Evolutionary conservation across 2,113 vertebrate species (phyloP), one percentile per base, ranked within the genome.

Genomic region (Sorex fumeus): DNA sequence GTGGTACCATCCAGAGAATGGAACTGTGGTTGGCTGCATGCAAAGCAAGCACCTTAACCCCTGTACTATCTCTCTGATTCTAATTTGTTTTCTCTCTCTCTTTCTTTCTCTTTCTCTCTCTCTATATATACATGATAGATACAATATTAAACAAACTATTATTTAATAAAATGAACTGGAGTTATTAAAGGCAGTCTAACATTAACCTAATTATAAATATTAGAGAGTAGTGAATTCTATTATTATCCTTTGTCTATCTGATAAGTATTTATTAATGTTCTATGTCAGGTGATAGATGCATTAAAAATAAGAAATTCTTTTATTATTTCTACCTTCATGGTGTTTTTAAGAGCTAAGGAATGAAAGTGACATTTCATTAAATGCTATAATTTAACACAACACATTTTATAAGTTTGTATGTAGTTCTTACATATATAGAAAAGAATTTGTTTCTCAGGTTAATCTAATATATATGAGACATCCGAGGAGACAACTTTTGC

Each of bases 341-440:
- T 67, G 21, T 23, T 81, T 69, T 89, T 36, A 86, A 60, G 76
- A 88, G 8, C 0, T 88, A 76, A 91, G 74, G 76, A 64, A 90
- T 64, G 6, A 50, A 70, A 86, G 3, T 78, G 18, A 50, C 16
- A 13, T 67, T 79, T 91, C 19, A 30, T 28, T 6, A 50, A 18
- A 23, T 50, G 27, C 8, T 75, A 13, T 70, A 84, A 75, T 34
- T 88, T 76, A 43, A 36, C 5, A 23, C 4, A 43, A 36, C 5
- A 23, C 4, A 67, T 87, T 83, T 74, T 62, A 66, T 74, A 80
- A 43, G 27, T 1, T 64, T 75, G 15, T 9, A 32, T 57, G 32
- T 77, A 15, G 3, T 60, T 23, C 18, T 60, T 77, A 16, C 3
- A 6, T 60, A 13, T n/a, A 19, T 27, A 66, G 25, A 50, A 32